Evolutionary conservation across 2,888 invertebrate genomes (phyloP).

Genomic region (Ethmia dodecea): DNA sequence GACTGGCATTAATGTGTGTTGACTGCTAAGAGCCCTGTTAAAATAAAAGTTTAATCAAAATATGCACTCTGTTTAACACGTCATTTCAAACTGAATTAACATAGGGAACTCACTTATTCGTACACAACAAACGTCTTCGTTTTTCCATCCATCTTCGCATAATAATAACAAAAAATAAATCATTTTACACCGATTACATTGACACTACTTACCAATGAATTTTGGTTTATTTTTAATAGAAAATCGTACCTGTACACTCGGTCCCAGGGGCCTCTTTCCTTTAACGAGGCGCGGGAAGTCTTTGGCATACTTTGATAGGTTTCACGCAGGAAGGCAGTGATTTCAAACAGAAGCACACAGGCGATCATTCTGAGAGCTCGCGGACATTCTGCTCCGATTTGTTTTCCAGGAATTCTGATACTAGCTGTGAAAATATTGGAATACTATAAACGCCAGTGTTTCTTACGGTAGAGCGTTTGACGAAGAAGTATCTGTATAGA

Average conservation of each 20-base stretch:
- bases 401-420: constrained; percentile 77
- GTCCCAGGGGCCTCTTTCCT: constrained; percentile 91
- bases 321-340: constrained; percentile 97
- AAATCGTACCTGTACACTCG: constrained; percentile 82
- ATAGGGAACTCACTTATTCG: constrained; percentile 75
- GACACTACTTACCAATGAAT: constrained; percentile 61
- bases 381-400: constrained; percentile 90
- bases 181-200: constrained; percentile 57
- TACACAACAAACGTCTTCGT: constrained; percentile 72
- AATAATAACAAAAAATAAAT: constrained; percentile 63
- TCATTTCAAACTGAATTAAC: constrained; percentile 61
- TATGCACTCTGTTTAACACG: constrained; percentile 62
- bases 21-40: constrained; percentile 78
- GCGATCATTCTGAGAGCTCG: constrained; percentile 93
- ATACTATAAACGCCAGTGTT: too few relatives aligned
- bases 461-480: too few relatives aligned
- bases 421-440: constrained; percentile 77
- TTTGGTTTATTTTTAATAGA: constrained; percentile 24
- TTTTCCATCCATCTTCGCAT: constrained; percentile 77
- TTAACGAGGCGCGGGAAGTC: constrained; percentile 81
- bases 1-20: constrained; percentile 78
- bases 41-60: constrained; percentile 72
- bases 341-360: constrained; percentile 96
- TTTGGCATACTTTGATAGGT: constrained; percentile 94
- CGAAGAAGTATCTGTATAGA: too few relatives aligned